Conservation (phyloP, 2,113 vertebrate genomes). For the Octodon degus region DNA sequence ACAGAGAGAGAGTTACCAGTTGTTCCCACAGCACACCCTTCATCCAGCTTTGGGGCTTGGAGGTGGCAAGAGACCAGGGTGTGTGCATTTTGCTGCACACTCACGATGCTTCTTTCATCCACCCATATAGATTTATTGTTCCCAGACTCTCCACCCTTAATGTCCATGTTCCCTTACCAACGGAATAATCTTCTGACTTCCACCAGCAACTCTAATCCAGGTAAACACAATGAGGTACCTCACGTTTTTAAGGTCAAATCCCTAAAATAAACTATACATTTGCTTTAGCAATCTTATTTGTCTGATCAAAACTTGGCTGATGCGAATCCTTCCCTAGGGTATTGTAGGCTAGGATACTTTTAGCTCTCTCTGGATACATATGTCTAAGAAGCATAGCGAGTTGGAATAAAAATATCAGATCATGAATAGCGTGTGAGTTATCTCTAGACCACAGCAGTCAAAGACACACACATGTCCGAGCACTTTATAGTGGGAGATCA, state of each 20-base stretch:
- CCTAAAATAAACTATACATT: neutral
- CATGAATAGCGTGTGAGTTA: conserved; percentile 12
- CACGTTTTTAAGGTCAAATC: neutral
- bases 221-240: neutral
- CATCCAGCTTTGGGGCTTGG: neutral
- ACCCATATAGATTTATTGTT: neutral
- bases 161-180: neutral
- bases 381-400: conserved; percentile 5
- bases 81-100: too few species aligned
- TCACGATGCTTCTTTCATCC: neutral
- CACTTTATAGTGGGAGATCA: conserved; percentile 61
- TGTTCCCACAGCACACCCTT: neutral
- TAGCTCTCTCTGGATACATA: neutral
- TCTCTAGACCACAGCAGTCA: conserved; percentile 54
- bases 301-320: neutral
- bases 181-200: neutral
- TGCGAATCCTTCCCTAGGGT: neutral
- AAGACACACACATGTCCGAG: conserved; percentile 23
- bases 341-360: neutral
- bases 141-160: neutral
- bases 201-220: too few species aligned
- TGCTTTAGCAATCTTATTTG: neutral
- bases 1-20: neutral
- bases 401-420: conserved; percentile 57
- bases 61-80: neutral